Base-by-base conservation (phyloP, 2,888 invertebrate species). In the Tortrix viridana region DNA sequence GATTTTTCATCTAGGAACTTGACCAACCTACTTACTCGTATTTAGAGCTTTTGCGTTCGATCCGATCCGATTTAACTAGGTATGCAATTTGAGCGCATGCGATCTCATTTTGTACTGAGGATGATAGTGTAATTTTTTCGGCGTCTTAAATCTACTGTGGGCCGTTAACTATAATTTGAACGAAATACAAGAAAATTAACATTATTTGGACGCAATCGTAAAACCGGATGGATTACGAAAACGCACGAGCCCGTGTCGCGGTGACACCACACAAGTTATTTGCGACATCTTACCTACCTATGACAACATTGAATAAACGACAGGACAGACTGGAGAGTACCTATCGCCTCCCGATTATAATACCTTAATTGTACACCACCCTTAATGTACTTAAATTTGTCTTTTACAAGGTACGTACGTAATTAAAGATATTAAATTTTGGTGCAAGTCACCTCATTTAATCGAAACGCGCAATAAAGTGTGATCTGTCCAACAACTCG, bases 201-300 rank as follows among this genome's bases (percentile, higher is more conserved):
- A 3, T 14, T 41, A 41, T 6, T 54, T 54, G 26, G 16, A 26
- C 43, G 43, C 43, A 55, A 44, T 18, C 5, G 37, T 12, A 32
- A n/a, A 46, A 55, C 46, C 20, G 20, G 46, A 46, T 32, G 2
- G 44, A 9, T 55, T 44, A 46, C 55, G 55, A 55, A 55, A 55
- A 46, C n/a, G 19, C 37, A 46, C 32, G 12, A 41, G 26, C 18
- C 26, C 43, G 37, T 23, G 54, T 54, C 54, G 54, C 44, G 12
- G 43, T 46, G 20, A 46, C 46, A 32, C 46, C 23, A 26, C 12
- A 18, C 46, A 46, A 32, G 32, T 44, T 18, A 32, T 55, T 55
- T 55, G 32, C 55, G 55, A 46, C 44, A 55, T n/a, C 7, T 37
- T 55, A 26, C 26, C 26, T 55, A 9, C 41, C 22, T 52, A 32